Conservation (phyloP, 1,140 invertebrate species). For the Panulirus ornatus region DNA sequence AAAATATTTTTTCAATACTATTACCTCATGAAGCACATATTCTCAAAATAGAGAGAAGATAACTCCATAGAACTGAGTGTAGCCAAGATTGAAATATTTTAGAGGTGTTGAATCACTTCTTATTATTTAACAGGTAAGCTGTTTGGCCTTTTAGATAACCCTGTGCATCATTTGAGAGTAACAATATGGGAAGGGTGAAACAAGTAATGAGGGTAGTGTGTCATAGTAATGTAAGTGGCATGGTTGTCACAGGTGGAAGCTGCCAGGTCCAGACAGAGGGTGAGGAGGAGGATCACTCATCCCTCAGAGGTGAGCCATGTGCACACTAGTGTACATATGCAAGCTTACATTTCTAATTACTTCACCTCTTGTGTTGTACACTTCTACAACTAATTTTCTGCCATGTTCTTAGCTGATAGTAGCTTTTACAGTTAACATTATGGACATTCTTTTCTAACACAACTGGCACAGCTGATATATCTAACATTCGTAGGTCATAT, state of each 20-base stretch:
- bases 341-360: not conserved
- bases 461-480: too few species aligned
- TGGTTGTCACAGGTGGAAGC: constrained; percentile 65
- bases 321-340: not conserved
- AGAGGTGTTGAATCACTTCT: not conserved
- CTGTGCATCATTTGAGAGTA: not conserved
- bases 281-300: constrained; percentile 63
- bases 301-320: constrained; percentile 57
- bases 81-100: not conserved
- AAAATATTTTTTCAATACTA: constrained; percentile 36
- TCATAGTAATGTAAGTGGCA: constrained; percentile 37
- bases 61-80: not conserved
- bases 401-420: too few species aligned
- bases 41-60: not conserved
- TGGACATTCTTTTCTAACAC: too few species aligned
- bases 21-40: constrained; percentile 22
- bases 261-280: constrained; percentile 60
- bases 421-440: too few species aligned
- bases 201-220: constrained; percentile 1
- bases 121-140: not conserved
- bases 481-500: too few species aligned
- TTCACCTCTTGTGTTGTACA: not conserved
- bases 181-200: not conserved
- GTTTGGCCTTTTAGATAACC: not conserved
- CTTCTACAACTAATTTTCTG: not conserved